Evolutionary conservation across 2,888 invertebrate species (phyloP).

Genomic region (Parthenolecanium corni): DNA sequence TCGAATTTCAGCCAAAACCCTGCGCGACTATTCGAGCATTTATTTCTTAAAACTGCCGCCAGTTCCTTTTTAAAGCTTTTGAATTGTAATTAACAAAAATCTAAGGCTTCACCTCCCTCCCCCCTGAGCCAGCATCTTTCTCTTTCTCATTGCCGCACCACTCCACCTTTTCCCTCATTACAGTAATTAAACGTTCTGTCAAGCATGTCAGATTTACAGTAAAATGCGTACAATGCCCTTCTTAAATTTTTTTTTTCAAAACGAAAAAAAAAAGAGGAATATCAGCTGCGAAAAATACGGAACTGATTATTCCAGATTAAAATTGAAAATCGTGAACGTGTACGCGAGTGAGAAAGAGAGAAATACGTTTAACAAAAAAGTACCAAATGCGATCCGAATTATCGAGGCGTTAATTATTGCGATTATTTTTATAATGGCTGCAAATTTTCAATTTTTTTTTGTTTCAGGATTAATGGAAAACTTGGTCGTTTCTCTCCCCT

Average conservation of each 20-base stretch:
- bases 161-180: conserved; percentile 21
- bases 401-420: not conserved
- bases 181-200: conserved; percentile 29
- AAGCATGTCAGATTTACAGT: conserved; percentile 29
- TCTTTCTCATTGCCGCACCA: too few relatives aligned
- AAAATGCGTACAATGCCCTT: conserved; percentile 24
- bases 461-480: too few relatives aligned
- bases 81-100: conserved; percentile 29
- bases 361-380: not conserved
- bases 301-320: conserved; percentile 16
- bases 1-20: conserved; percentile 13
- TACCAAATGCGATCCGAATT: not conserved
- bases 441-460: too few relatives aligned
- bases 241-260: not conserved
- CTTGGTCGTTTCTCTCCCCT: too few relatives aligned
- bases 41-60: conserved; percentile 25
- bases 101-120: conserved; percentile 14
- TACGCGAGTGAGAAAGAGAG: too few relatives aligned
- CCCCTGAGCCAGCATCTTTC: not conserved
- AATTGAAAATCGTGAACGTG: too few relatives aligned
- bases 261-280: conserved; percentile 11
- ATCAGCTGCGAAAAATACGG: conserved; percentile 24
- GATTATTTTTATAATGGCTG: too few relatives aligned
- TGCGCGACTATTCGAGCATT: conserved; percentile 26
- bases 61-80: conserved; percentile 26